These are phyloP conservation scores for Chanos chanos DNA, from an alignment of 2,797 vertebrate genomes.

Conservation along the genomic window DNA sequence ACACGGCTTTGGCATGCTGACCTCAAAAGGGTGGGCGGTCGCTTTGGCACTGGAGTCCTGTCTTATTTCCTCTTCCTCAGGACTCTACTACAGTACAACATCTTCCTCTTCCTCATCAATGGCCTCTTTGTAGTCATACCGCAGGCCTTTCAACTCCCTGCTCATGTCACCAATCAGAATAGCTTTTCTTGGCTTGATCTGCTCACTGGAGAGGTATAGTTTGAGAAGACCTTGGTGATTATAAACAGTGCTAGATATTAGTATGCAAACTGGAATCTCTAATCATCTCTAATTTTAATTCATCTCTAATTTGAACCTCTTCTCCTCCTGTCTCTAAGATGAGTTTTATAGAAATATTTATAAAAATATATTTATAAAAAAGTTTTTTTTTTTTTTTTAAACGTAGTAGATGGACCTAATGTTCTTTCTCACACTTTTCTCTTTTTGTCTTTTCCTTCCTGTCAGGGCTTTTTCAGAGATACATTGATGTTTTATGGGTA, in stretches of 20 bases:
- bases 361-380: no score
- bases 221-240: constrained; percentile 39
- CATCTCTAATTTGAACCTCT: no score
- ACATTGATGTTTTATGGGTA: constrained; percentile 84
- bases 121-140: constrained; percentile 73
- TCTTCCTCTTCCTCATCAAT: constrained; percentile 65
- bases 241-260: no score
- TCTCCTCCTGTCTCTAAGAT: no score
- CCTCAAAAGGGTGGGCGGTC: constrained; percentile 76
- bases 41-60: constrained; percentile 83
- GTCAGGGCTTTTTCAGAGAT: constrained; percentile 76
- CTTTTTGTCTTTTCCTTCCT: constrained; percentile 2
- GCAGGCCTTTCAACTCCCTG: constrained; percentile 67
- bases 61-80: constrained; percentile 88
- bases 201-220: constrained; percentile 83
- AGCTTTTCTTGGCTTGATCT: constrained; percentile 67
- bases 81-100: constrained; percentile 76
- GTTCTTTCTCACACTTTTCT: neutral
- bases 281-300: no score
- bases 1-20: constrained; percentile 69
- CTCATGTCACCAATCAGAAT: rapidly evolving
- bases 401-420: no score
- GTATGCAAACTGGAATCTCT: no score
- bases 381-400: no score
- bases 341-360: no score